These are phyloP conservation scores for Nephrotoma flavescens DNA, from an alignment of 2,888 invertebrate genomes.

Conservation along the genomic window DNA sequence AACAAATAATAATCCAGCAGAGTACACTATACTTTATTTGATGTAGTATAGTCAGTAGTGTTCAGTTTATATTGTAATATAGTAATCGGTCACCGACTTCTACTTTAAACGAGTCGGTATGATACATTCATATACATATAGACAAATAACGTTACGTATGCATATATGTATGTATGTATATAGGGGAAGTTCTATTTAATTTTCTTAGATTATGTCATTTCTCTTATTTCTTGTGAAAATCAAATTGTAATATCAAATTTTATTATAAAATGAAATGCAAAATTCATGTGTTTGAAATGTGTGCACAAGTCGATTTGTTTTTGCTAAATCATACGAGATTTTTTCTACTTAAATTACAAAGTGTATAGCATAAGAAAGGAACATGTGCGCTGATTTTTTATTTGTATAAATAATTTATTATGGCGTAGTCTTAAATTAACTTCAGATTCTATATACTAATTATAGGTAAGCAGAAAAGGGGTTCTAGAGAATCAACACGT, in stretches of 20 bases:
- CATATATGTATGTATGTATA: not conserved
- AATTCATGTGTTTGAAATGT: not conserved
- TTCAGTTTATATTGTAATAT: not conserved
- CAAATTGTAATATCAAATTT: not conserved
- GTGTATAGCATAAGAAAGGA: not conserved
- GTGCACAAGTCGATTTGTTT: not conserved
- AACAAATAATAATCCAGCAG: not conserved
- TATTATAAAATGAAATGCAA: not conserved
- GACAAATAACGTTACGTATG: not conserved
- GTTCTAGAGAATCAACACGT: not conserved
- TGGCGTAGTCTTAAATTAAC: too few species aligned
- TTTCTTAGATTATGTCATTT: not conserved
- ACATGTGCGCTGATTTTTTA: not conserved
- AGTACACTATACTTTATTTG: too few species aligned
- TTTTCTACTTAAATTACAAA: not conserved
- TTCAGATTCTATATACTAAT: not conserved
- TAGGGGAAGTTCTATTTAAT: not conserved
- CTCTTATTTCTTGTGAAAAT: not conserved
- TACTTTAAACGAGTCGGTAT: not conserved
- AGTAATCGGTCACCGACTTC: not conserved
- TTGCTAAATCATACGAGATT: not conserved
- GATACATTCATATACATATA: not conserved
- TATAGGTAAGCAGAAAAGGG: not conserved
- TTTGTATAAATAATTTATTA: not conserved
- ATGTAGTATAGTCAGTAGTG: not conserved